These are phyloP conservation scores for Mormyrops boulengeri DNA, from an alignment of 2,797 vertebrate genomes.

Conservation along the genomic window DNA sequence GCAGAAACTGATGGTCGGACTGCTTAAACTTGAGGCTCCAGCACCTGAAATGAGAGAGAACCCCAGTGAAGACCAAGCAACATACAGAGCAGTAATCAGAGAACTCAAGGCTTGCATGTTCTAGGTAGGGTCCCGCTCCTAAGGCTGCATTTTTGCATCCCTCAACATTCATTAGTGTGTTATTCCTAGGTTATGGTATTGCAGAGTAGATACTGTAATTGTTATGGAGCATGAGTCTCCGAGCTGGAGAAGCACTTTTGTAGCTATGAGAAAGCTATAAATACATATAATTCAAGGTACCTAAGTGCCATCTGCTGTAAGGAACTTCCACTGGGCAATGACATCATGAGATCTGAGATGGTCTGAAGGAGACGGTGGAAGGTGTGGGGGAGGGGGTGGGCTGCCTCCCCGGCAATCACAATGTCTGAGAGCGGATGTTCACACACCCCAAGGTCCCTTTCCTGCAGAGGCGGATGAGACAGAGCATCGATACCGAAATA, in stretches of 20 bases:
- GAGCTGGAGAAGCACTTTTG: background rate
- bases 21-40: constrained; percentile 99
- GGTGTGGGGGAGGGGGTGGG: constrained; percentile 93
- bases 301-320: constrained; percentile 97
- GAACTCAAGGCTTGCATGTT: background rate
- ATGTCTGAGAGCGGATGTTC: constrained; percentile 97
- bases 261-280: background rate
- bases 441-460: constrained; percentile 91
- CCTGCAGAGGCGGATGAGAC: constrained; percentile 55
- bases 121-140: background rate
- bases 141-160: background rate
- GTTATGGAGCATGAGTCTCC: background rate
- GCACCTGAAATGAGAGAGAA: constrained; percentile 64
- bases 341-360: constrained; percentile 99
- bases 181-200: background rate
- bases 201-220: background rate
- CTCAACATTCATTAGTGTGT: background rate
- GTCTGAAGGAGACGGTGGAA: constrained; percentile 97
- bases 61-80: background rate
- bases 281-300: constrained; percentile 50
- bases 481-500: background rate
- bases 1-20: constrained; percentile 97
- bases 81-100: background rate
- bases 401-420: constrained; percentile 93
- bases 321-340: constrained; percentile 91